phyloP scores from a whole-genome alignment of 2,888 invertebrate species.

The Coelogynopora nodosa region DNA sequence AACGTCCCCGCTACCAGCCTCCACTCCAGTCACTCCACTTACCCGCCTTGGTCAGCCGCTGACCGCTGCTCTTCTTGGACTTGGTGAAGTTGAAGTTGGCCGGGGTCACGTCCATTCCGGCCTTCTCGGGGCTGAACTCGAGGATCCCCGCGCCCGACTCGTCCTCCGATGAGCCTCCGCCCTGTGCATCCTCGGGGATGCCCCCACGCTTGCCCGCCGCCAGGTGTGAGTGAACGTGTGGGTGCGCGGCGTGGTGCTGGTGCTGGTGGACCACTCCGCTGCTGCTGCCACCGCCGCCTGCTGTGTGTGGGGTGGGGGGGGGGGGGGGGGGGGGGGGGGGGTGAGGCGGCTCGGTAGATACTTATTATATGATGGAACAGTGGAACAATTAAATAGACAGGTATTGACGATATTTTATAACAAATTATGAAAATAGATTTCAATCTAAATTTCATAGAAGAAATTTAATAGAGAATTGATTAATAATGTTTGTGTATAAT shows the following conservation, averaged over 20 bases:
- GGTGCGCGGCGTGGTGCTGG: slow-evolving; percentile 37
- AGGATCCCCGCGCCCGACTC: slow-evolving; percentile 64
- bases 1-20: no score
- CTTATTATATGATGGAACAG: no score
- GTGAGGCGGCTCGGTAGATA: no score
- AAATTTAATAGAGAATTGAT: no score
- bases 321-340: no score
- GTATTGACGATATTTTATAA: no score
- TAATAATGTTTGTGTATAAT: no score
- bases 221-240: slow-evolving; percentile 53
- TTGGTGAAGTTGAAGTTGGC: slow-evolving; percentile 73
- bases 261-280: slow-evolving; percentile 55
- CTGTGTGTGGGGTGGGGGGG: no score
- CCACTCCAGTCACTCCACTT: no score
- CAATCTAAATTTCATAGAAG: no score
- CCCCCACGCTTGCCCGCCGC: slow-evolving; percentile 56
- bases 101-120: slow-evolving; percentile 80
- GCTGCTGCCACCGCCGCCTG: slow-evolving; percentile 47
- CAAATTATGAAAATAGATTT: no score
- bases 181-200: not conserved
- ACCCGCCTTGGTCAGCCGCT: not conserved
- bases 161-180: slow-evolving; percentile 49
- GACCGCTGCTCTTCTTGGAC: slow-evolving; percentile 57
- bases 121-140: slow-evolving; percentile 80
- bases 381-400: no score